Evolutionary conservation across 1,140 invertebrate genomes (phyloP), one percentile per base, ranked within the genome.

Genomic region (Sycophila sp.): DNA sequence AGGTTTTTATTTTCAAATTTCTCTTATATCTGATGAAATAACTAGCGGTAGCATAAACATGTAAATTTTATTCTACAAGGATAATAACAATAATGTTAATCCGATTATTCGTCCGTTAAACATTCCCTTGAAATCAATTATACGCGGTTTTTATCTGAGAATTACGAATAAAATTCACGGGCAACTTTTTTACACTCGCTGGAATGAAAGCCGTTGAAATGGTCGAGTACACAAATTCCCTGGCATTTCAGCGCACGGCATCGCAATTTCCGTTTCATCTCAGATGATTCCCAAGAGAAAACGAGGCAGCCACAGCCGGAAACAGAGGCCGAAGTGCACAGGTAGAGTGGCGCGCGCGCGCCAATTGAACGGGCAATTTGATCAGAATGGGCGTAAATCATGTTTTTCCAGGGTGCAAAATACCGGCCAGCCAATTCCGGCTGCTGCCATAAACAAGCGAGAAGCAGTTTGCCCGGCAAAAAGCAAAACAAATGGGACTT

Each of bases 261-360:
- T n/a, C 58, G 26, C 58, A 62, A 62, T 45, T 62, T 45, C 40
- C 58, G 58, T 45, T 62, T 62, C 58, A 45, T 45, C 58, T 62
- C 22, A 62, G 58, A 62, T 62, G 13, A 62, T 47, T 22, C 28
- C 40, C 40, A 40, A 22, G 26, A 42, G 26, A 22, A 60, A 60
- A 58, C 55, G n/a, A 26, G 1, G 3, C 45, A 26, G 26, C 49
- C 13, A 24, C 38, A 42, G 40, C n/a, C n/a, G n/a, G n/a, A n/a
- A n/a, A n/a, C n/a, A n/a, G n/a, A n/a, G n/a, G n/a, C n/a, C n/a
- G n/a, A n/a, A 8, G 40, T 15, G 40, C 3, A 42, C 4, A 15
- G 40, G 13, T 6, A n/a, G 5, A 15, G n/a, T n/a, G n/a, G n/a
- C n/a, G n/a, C n/a, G n/a, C n/a, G 45, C 3, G 45, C 45, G 55